phyloP scores from a whole-genome alignment of 2,797 vertebrate species.

The Fundulus diaphanus region DNA sequence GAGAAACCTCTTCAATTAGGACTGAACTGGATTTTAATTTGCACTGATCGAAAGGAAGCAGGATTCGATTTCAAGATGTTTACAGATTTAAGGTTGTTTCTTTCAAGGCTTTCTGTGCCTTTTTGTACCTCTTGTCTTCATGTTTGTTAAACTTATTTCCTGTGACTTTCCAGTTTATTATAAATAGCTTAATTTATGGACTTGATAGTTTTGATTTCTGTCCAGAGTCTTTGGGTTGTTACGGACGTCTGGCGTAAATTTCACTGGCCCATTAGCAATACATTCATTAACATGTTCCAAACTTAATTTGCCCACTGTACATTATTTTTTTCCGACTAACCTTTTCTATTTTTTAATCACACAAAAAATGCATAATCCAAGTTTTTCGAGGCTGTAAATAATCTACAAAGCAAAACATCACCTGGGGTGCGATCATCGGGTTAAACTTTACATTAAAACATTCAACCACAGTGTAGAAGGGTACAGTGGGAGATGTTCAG shows the following conservation, averaged over 20 bases:
- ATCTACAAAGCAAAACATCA: constrained; percentile 13
- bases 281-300: not conserved
- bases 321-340: not conserved
- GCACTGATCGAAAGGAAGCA: not conserved
- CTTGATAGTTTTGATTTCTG: not conserved
- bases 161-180: too few relatives aligned
- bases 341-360: constrained; percentile 12
- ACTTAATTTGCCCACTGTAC: constrained; percentile 6
- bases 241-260: not conserved
- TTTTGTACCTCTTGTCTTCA: not conserved
- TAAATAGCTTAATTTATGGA: not conserved
- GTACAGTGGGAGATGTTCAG: constrained; percentile 28
- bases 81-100: not conserved
- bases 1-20: not conserved
- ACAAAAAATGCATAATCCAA: constrained; percentile 15
- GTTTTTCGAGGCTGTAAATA: constrained; percentile 2
- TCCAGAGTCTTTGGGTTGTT: not conserved
- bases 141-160: too few relatives aligned
- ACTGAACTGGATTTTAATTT: not conserved
- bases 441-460: constrained; percentile 34
- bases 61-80: not conserved
- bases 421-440: constrained; percentile 21
- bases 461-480: constrained; percentile 28
- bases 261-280: not conserved
- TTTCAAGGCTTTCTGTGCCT: not conserved